These are phyloP conservation scores for Contarinia nasturtii DNA, from an alignment of 1,140 invertebrate genomes.

Conservation along the genomic window DNA sequence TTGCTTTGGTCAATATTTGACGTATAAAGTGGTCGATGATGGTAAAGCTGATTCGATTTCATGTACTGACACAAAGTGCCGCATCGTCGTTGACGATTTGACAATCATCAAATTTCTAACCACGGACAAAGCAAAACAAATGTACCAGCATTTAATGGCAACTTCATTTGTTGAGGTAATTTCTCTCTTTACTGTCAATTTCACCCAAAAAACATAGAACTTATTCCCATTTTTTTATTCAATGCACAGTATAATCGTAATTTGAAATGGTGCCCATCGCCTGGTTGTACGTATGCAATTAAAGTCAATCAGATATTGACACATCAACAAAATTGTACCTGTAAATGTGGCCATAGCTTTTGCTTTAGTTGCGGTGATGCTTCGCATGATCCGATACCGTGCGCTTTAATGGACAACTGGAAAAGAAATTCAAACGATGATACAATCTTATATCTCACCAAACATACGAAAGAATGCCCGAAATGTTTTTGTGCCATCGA, in stretches of 20 bases:
- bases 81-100: slow-evolving; percentile 91
- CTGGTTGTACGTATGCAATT: slow-evolving; percentile 90
- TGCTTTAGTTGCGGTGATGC: slow-evolving; percentile 95
- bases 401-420: slow-evolving; percentile 84
- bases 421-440: slow-evolving; percentile 99
- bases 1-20: slow-evolving; percentile 95
- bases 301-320: slow-evolving; percentile 86
- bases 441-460: slow-evolving; percentile 98
- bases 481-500: slow-evolving; percentile 97
- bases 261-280: slow-evolving; percentile 91
- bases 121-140: slow-evolving; percentile 82
- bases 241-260: slow-evolving; percentile 70
- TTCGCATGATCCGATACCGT: slow-evolving; percentile 98
- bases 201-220: too few species aligned
- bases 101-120: slow-evolving; percentile 85
- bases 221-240: too few species aligned
- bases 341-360: slow-evolving; percentile 84
- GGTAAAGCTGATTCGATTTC: slow-evolving; percentile 90
- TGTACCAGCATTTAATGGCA: slow-evolving; percentile 95
- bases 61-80: slow-evolving; percentile 78
- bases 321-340: slow-evolving; percentile 61
- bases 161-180: slow-evolving; percentile 94
- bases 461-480: slow-evolving; percentile 98
- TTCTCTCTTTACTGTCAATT: not conserved
- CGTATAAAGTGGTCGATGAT: slow-evolving; percentile 96